Conservation (phyloP, 1,140 invertebrate species). For the Drosophila burlai region DNA sequence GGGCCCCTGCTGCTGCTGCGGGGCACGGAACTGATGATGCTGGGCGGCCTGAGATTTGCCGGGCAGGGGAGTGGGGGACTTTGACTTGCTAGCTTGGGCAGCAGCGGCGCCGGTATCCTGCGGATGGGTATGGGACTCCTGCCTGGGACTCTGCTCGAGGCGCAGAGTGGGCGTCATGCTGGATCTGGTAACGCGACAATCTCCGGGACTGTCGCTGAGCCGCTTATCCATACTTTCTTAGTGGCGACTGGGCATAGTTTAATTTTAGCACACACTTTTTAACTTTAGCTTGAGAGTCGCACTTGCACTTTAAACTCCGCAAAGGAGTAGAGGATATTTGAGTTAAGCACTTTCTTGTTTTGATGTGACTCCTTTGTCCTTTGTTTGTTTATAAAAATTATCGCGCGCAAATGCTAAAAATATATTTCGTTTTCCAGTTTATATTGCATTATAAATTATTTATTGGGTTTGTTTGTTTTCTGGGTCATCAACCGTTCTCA, state of each 20-base stretch:
- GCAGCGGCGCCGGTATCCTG: slow-evolving; percentile 32
- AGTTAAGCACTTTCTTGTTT: neutral
- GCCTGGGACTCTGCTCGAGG: slow-evolving; percentile 50
- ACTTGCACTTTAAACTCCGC: slow-evolving; percentile 1
- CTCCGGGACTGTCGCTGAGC: slow-evolving; percentile 72
- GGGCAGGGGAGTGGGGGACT: slow-evolving; percentile 53
- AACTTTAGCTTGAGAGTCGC: neutral
- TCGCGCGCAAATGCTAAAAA: neutral
- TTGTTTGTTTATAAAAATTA: neutral
- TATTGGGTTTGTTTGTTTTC: neutral
- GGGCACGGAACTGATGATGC: slow-evolving; percentile 81
- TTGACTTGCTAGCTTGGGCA: slow-evolving; percentile 34
- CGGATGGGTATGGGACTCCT: slow-evolving; percentile 27
- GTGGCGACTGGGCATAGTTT: slow-evolving; percentile 1
- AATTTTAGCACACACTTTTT: slow-evolving; percentile 14
- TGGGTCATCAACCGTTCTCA: slow-evolving; percentile 39
- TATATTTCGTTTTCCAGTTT: slow-evolving; percentile 4
- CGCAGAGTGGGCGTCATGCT: slow-evolving; percentile 71
- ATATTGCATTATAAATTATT: neutral
- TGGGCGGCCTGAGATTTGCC: slow-evolving; percentile 55
- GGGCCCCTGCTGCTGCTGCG: slow-evolving; percentile 66
- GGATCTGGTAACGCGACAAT: slow-evolving; percentile 75
- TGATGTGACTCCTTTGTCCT: neutral
- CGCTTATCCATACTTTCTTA: slow-evolving; percentile 64
- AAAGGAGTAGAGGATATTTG: neutral